Evolutionary conservation across 1,140 invertebrate genomes (phyloP), one percentile per base, ranked within the genome.

Genomic region (Heliconius hewitsoni): DNA sequence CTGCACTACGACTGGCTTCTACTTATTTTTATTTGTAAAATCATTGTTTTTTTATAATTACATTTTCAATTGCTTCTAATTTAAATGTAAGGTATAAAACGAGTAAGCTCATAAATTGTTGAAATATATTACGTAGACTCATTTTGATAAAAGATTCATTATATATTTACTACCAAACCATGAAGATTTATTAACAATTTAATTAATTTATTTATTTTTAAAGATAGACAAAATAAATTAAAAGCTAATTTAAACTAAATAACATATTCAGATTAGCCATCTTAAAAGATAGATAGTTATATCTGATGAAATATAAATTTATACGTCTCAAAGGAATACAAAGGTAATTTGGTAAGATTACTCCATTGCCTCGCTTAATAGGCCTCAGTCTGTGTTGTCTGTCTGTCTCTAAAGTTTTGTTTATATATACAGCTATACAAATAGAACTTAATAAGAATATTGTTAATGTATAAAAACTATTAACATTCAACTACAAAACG

Each of bases 351-450:
- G 6, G 57, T 37, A 42, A 46, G 13, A 30, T 73, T 73, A 78
- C 52, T 50, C 34, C 23, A 72, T 50, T 72, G 76, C 39, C 72
- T 66, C 52, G 71, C 18, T 73, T 80, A 73, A 72, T 76, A 72
- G 73, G 76, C 73, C 74, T 57, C 55, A 9, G 23, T 72, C 71
- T 83, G 78, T 60, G 60, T 66, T 30, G 27, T 66, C 27, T 66
- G 55, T 72, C 57, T 74, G 80, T 82, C 80, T 84, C 46, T 79
- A 55, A 79, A 84, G 78, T 84, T 82, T 76, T 66, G 60, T 66
- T 66, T 78, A 82, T 81, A 60, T 37, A 74, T 79, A 76, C 77
- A 71, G 71, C 77, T 77, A 39, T 73, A 23, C 50, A 74, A 71
- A 75, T 78, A 72, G 72, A 78, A 75, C 73, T 34, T 76, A 77